phyloP scores from a whole-genome alignment of 2,797 vertebrate genomes.

The Ctenopoma multispine region DNA sequence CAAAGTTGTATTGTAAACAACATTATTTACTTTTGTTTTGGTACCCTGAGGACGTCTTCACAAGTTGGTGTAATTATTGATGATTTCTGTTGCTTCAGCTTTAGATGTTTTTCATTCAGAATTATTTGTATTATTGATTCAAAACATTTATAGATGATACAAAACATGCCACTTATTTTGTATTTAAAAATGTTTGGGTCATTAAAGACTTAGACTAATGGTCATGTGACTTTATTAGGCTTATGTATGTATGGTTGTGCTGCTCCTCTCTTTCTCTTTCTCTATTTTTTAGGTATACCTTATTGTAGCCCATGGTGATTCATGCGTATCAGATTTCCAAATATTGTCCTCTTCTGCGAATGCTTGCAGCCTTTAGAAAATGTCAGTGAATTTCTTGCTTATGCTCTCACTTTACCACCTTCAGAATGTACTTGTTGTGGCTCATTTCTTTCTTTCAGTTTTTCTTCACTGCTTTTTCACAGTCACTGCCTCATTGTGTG shows the following conservation, averaged over 20 bases:
- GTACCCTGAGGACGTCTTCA: not conserved
- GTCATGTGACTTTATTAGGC: too few relatives aligned
- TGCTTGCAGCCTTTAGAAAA: conserved; percentile 23
- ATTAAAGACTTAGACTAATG: too few relatives aligned
- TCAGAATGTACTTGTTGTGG: not conserved
- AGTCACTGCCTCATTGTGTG: conserved; percentile 6
- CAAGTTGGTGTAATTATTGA: not conserved
- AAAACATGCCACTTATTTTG: too few relatives aligned
- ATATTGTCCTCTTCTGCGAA: not conserved
- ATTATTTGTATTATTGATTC: not conserved
- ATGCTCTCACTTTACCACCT: conserved; percentile 46
- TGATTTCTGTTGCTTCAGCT: not conserved
- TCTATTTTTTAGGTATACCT: not conserved
- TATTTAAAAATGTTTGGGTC: too few relatives aligned
- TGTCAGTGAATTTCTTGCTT: conserved; percentile 49
- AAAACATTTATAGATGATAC: too few relatives aligned
- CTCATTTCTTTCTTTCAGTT: conserved; percentile 56
- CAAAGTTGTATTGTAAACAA: too few relatives aligned
- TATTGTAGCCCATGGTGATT: not conserved
- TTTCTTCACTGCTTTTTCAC: conserved; percentile 30
- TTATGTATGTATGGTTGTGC: not conserved
- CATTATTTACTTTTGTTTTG: too few relatives aligned
- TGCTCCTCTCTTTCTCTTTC: not conserved
- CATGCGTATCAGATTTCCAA: not conserved
- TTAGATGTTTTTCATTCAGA: not conserved